phyloP scores from a whole-genome alignment of 2,797 vertebrate genomes.

The Esox lucius region DNA sequence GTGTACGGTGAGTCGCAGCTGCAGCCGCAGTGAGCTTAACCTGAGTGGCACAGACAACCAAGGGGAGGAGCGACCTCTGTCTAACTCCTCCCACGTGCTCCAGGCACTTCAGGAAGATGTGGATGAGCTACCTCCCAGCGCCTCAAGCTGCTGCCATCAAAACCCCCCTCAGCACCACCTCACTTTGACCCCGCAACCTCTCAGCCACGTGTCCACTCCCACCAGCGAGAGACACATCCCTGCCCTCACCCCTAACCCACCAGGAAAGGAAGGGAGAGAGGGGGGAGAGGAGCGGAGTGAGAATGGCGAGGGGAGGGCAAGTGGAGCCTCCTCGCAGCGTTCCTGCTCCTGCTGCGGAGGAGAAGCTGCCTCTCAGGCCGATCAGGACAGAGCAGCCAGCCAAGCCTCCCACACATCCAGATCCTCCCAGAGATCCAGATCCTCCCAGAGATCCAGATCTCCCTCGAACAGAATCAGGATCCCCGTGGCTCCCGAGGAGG shows the following conservation, averaged over 20 bases:
- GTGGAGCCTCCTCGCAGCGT: slow-evolving; percentile 38
- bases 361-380: slow-evolving; percentile 26
- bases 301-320: not conserved
- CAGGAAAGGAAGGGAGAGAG: slow-evolving; percentile 6
- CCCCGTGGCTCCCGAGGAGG: slow-evolving; percentile 29
- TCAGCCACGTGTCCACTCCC: slow-evolving; percentile 29
- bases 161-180: slow-evolving; percentile 50
- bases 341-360: slow-evolving; percentile 47
- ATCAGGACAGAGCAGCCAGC: slow-evolving; percentile 34
- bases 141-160: slow-evolving; percentile 68
- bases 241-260: slow-evolving; percentile 18
- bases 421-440: not conserved
- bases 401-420: slow-evolving; percentile 31
- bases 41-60: slow-evolving; percentile 39
- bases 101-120: slow-evolving; percentile 69
- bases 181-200: slow-evolving; percentile 14
- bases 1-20: slow-evolving; percentile 70
- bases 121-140: slow-evolving; percentile 67
- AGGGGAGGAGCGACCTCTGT: slow-evolving; percentile 47
- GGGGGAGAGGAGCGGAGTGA: slow-evolving; percentile 5
- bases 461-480: slow-evolving; percentile 25
- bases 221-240: slow-evolving; percentile 29
- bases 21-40: slow-evolving; percentile 70
- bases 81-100: slow-evolving; percentile 67
- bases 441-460: slow-evolving; percentile 26